Evolutionary conservation across 1,140 invertebrate genomes (phyloP), one percentile per base, ranked within the genome.

Genomic region (Rhopalosiphum padi): DNA sequence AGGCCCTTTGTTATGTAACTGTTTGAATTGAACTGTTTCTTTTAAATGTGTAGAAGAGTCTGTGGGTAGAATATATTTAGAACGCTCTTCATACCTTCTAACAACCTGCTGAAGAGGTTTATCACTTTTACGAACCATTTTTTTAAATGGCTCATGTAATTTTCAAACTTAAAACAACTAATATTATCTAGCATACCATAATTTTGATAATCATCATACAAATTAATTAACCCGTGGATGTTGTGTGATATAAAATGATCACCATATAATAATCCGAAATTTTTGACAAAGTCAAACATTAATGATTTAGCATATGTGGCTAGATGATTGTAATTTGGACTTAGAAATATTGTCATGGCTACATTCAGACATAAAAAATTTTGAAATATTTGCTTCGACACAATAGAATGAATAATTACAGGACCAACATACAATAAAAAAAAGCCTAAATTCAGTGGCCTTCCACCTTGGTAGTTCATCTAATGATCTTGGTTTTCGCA

Each of bases 141-240:
- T 95, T 96, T 96, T 25, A 96, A 94, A 90, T 94, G 86, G 77
- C 94, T 92, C 82, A 96, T 94, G 93, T 94, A 95, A 94, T 95
- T 96, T 95, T 96, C 96, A 95, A 96, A 96, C n/a, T 46, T 23
- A n/a, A 87, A 87, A 48, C 41, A 25, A 48, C 86, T 87, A 4
- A 30, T n/a, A 48, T 94, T 94, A 93, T 96, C 95, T 37, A 96
- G 94, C 41, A 94, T 35, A 6, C 95, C 95, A 95, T 95, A 95
- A 30, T 94, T 94, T 94, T 94, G 92, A 43, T 95, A 95, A 95
- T 96, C 95, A 93, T 95, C 94, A 83, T 94, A 89, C 51, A 96
- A 93, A 94, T 96, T 96, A 37, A 92, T 68, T 94, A 94, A 88
- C 43, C 94, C 94, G 92, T 95, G 95, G 3, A 95, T 93, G 94